phyloP scores from a whole-genome alignment of 2,888 invertebrate species.

The Tholera decimalis region DNA sequence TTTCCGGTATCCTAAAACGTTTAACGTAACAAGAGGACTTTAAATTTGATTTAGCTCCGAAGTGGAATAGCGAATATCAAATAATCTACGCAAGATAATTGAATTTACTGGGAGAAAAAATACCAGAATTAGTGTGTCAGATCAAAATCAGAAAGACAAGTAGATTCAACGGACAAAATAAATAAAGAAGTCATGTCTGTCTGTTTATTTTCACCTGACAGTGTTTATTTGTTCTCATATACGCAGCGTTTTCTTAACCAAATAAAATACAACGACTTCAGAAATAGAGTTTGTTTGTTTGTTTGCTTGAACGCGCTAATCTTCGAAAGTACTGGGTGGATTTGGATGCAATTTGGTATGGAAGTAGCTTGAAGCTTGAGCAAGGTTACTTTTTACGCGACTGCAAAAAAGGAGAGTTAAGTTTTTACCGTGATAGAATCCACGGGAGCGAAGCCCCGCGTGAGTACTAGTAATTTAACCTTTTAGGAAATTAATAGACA shows the following conservation, averaged over 20 bases:
- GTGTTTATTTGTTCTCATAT: conserved; percentile 29
- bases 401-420: too few relatives aligned
- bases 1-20: conserved; percentile 1
- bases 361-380: too few relatives aligned
- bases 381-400: too few relatives aligned
- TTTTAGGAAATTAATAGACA: too few relatives aligned
- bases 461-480: too few relatives aligned
- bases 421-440: too few relatives aligned
- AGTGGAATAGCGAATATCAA: conserved; percentile 14
- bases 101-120: conserved; percentile 15
- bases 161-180: conserved; percentile 12
- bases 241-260: conserved; percentile 30
- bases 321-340: too few relatives aligned
- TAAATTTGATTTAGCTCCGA: background rate
- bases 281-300: too few relatives aligned
- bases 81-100: conserved; percentile 37
- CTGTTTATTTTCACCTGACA: conserved; percentile 52
- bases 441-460: too few relatives aligned
- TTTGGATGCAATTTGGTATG: too few relatives aligned
- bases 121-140: conserved; percentile 10
- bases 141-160: conserved; percentile 7
- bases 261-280: conserved; percentile 18
- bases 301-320: too few relatives aligned
- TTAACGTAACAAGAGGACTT: conserved; percentile 3
- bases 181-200: conserved; percentile 24